Evolutionary conservation across 2,113 vertebrate species (phyloP).

Genomic region (Callipepla squamata): DNA sequence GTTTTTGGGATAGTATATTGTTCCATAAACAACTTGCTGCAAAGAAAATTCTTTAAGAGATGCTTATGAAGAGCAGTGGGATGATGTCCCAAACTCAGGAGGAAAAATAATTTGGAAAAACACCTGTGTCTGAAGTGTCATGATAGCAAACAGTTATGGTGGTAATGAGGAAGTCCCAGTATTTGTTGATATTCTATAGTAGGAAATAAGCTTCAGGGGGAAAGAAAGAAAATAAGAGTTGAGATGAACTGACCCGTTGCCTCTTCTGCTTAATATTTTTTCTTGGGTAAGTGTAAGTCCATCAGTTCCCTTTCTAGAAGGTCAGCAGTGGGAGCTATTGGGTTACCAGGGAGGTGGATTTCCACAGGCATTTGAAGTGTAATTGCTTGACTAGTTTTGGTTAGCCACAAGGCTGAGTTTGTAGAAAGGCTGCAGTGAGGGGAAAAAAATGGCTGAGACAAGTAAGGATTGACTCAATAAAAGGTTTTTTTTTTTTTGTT

Average conservation of each 20-base stretch:
- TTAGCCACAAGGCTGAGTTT: background rate
- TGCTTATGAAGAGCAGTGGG: background rate
- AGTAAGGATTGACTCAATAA: background rate
- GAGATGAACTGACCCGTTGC: background rate
- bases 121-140: background rate
- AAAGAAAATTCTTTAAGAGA: background rate
- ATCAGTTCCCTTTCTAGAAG: slow-evolving; percentile 27
- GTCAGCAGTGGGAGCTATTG: slow-evolving; percentile 51
- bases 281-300: background rate
- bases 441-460: background rate
- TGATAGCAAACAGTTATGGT: background rate
- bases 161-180: background rate
- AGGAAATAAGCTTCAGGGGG: background rate
- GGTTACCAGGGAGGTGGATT: slow-evolving; percentile 44
- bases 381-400: slow-evolving; percentile 30
- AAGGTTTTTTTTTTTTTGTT: background rate
- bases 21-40: background rate
- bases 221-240: background rate
- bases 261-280: background rate
- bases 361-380: background rate
- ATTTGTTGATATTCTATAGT: background rate
- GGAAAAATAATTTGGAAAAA: background rate
- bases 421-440: background rate
- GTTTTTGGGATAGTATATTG: background rate
- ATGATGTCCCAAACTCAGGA: background rate